These are phyloP conservation scores for Drosophila picticornis DNA, from an alignment of 2,888 invertebrate genomes.

Conservation along the genomic window DNA sequence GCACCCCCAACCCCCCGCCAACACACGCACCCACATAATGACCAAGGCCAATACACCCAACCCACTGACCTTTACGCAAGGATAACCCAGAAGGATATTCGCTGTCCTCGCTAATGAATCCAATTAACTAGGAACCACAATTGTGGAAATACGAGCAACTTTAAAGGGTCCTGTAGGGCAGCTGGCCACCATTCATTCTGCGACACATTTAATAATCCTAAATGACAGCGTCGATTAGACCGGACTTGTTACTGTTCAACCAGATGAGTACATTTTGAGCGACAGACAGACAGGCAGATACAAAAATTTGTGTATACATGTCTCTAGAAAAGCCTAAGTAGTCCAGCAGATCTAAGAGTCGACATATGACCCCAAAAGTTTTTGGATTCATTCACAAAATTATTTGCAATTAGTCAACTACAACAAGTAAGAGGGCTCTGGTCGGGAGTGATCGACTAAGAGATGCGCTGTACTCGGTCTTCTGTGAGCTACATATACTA, in stretches of 20 bases:
- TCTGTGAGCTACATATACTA: not conserved
- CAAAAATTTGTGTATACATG: not conserved
- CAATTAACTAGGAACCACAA: constrained; percentile 57
- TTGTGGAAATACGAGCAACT: constrained; percentile 19
- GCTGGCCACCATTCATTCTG: constrained; percentile 4
- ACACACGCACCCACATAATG: constrained; percentile 3
- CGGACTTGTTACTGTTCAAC: not conserved
- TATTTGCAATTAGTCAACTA: constrained; percentile 44
- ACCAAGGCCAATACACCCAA: constrained; percentile 12
- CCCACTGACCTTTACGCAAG: constrained; percentile 54
- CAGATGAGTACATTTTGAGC: not conserved
- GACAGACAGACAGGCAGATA: not conserved
- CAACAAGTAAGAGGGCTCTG: not conserved
- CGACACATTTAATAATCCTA: constrained; percentile 26
- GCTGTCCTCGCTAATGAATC: constrained; percentile 61
- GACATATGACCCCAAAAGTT: not conserved
- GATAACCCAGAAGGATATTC: constrained; percentile 30
- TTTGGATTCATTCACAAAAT: constrained; percentile 62
- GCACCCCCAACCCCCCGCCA: not conserved
- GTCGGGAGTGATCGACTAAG: not conserved
- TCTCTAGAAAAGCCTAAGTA: not conserved
- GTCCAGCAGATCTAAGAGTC: not conserved
- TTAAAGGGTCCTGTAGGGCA: constrained; percentile 11
- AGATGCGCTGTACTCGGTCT: not conserved
- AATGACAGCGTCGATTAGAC: constrained; percentile 31